Evolutionary conservation across 2,888 invertebrate species (phyloP), one percentile per base, ranked within the genome.

Genomic region (Villa cingulata): DNA sequence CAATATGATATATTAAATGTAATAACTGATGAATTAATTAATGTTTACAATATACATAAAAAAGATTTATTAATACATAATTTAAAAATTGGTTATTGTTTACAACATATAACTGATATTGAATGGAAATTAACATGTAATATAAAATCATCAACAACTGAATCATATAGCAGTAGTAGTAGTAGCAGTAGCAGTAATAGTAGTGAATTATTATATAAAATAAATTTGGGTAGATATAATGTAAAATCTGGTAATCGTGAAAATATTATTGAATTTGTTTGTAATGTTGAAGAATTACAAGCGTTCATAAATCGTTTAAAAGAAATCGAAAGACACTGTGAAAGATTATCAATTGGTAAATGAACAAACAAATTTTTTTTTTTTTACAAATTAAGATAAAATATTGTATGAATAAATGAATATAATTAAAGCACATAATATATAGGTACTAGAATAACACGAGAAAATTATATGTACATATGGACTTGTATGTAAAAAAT

Each of bases 91-190:
- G 63, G 66, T 3, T 60, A 63, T 50, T 62, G 59, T 39, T 61
- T 67, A 38, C 63, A 66, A 2, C 64, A 66, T 44, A 59, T 69
- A 19, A 67, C 64, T 2, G 68, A 69, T 49, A 55, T 66, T 10
- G 64, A 69, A 43, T 69, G 68, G 67, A 63, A 67, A 37, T 61
- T 69, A n/a, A 59, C 62, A 4, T 62, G 63, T 37, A 65, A 67
- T 45, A 62, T 64, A 0, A 66, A 67, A 37, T 64, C 67, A 0
- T 66, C 68, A 9, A 63, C 64, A 4, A 58, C 64, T 2, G 61
- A 62, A 18, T 48, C 55, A 41, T n/a, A n/a, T n/a, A n/a, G n/a
- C n/a, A n/a, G n/a, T n/a, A n/a, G n/a, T n/a, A 62, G 62, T 47
- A 3, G 60, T 62, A n/a, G n/a, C n/a, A n/a, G n/a, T n/a, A n/a